Base-by-base conservation (phyloP, 2,888 invertebrate genomes). In the Idaea straminata region DNA sequence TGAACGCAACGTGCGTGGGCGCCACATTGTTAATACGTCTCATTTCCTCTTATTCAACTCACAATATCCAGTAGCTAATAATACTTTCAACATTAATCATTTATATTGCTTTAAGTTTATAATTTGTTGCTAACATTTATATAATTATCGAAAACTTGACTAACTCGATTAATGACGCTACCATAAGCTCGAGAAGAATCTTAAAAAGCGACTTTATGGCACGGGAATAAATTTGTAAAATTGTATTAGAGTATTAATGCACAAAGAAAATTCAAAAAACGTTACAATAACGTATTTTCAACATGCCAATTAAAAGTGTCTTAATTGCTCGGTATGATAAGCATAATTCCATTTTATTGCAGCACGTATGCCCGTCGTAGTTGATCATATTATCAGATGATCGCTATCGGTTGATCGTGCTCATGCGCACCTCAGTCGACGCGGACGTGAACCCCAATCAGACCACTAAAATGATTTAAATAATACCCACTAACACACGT, bases 1-100 rank as follows among this genome's bases (percentile, higher is more conserved):
- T 15, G 58, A 82, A 83, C 79, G 79, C 79, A 74, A 72, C 72
- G 69, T 81, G 89, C 86, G 86, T 87, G 84, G 84, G 87, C 77
- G 78, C 75, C 74, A 81, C 82, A 87, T 90, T 91, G 87, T 91
- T 77, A 67, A 78, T 83, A 74, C 85, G 86, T 84, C 88, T 89
- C 87, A 88, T 89, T 87, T 86, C 84, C 87, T 86, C 78, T 81
- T 80, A 85, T 87, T 89, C 81, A 86, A 83, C 71, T 78, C 77
- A 78, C 77, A 77, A 74, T 77, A 81, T 83, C 83, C 86, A 83
- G 88, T 86, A 89, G 86, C 86, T 75, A 76, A 77, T 75, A 76
- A 77, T 75, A 74, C 76, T 75, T 76, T 81, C 78, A 77, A 81
- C 83, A 87, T 88, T 86, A 85, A 86, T 90, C 86, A 88, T 83